Conservation (phyloP, 2,797 vertebrate species). For the Pangasius krempfi region DNA sequence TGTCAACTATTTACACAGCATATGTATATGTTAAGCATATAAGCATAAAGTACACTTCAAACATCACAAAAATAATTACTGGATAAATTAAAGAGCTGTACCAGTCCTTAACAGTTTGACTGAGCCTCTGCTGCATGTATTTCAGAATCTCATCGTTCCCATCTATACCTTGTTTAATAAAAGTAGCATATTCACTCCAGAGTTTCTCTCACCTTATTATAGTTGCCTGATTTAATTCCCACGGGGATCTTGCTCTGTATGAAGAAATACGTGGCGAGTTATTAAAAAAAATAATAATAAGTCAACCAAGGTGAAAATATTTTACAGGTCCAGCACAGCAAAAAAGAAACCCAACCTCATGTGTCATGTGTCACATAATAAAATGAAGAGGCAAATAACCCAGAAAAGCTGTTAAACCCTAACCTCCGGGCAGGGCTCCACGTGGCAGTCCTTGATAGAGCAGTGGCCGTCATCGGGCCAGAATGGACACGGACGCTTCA, state of each 20-base stretch:
- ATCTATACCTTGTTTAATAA: neutral
- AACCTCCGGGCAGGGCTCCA: constrained; percentile 95
- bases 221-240: constrained; percentile 93
- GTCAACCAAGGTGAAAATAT: neutral
- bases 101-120: neutral
- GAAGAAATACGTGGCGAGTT: constrained; percentile 18
- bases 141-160: neutral
- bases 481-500: constrained; percentile 94
- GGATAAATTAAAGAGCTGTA: neutral
- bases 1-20: neutral
- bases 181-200: neutral
- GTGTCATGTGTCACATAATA: neutral
- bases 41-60: neutral
- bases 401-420: constrained; percentile 54
- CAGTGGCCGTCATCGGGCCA: constrained; percentile 94
- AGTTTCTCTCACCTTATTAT: constrained; percentile 86
- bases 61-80: neutral
- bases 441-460: constrained; percentile 94
- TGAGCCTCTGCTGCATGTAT: neutral
- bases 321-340: neutral
- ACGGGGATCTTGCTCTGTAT: constrained; percentile 91
- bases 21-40: neutral
- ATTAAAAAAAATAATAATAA: neutral
- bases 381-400: neutral
- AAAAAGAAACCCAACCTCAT: neutral